phyloP scores from a whole-genome alignment of 1,140 invertebrate genomes.

The Euwallacea fornicatus region DNA sequence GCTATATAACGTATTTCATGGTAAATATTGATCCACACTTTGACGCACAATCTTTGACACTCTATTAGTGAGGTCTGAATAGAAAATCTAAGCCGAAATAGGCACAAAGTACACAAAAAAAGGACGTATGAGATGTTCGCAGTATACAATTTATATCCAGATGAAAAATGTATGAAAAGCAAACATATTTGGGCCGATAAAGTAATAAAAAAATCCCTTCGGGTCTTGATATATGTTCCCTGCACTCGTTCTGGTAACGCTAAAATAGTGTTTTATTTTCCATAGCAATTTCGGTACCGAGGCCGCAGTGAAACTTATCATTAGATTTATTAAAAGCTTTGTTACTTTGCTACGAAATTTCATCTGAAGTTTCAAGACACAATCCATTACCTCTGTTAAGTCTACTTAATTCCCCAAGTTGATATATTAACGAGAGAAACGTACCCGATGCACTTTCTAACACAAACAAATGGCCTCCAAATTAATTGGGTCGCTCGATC shows the following conservation, averaged over 20 bases:
- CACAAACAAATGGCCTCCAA: conserved; percentile 14
- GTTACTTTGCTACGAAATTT: neutral
- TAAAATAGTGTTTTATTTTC: conserved; percentile 26
- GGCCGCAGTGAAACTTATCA: conserved; percentile 7
- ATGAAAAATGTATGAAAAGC: conserved; percentile 43
- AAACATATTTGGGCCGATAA: conserved; percentile 41
- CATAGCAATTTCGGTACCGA: conserved; percentile 6
- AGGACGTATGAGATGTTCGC: conserved; percentile 9
- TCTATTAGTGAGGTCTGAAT: neutral
- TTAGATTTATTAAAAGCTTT: conserved; percentile 2
- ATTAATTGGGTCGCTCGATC: conserved; percentile 21
- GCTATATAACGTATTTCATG: too few relatives aligned
- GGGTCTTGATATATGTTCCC: conserved; percentile 26
- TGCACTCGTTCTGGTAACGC: conserved; percentile 25
- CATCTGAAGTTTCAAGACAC: neutral
- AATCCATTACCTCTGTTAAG: neutral
- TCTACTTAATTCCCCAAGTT: neutral
- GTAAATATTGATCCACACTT: too few relatives aligned
- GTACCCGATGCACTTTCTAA: conserved; percentile 12
- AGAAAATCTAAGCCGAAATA: neutral
- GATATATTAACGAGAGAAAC: conserved; percentile 7
- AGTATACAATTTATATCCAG: conserved; percentile 27
- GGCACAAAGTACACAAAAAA: neutral
- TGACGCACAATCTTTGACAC: too few relatives aligned
- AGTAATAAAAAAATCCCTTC: conserved; percentile 40